Conservation (phyloP, 2,888 invertebrate genomes). For the Nomada fucata region DNA sequence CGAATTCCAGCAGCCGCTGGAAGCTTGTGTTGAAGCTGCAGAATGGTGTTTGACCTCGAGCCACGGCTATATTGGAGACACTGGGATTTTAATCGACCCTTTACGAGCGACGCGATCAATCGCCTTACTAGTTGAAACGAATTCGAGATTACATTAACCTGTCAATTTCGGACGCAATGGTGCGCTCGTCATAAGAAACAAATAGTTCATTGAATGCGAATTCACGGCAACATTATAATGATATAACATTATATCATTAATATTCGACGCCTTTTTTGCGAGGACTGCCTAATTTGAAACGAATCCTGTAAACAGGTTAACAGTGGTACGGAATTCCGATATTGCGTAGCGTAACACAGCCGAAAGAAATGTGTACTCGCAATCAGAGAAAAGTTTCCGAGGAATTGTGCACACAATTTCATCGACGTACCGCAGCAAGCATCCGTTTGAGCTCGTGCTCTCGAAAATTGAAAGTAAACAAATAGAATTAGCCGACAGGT, state of each 20-base stretch:
- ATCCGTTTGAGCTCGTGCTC: background rate
- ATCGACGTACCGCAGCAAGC: background rate
- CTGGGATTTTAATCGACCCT: constrained; percentile 19
- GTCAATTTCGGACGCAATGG: too few relatives aligned
- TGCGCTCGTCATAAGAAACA: too few relatives aligned
- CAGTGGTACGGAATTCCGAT: too few relatives aligned
- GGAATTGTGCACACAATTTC: background rate
- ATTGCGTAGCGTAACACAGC: too few relatives aligned
- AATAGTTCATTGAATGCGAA: too few relatives aligned
- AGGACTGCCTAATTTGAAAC: too few relatives aligned
- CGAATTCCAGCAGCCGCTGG: background rate
- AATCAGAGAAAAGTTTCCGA: too few relatives aligned
- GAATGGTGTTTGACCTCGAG: background rate
- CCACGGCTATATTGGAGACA: constrained; percentile 5
- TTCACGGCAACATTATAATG: too few relatives aligned
- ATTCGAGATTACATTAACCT: background rate
- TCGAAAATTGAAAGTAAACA: constrained; percentile 29
- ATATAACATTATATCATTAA: too few relatives aligned
- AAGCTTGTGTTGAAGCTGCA: background rate
- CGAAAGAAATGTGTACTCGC: too few relatives aligned
- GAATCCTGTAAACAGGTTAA: too few relatives aligned
- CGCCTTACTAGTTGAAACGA: background rate
- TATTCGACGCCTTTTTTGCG: too few relatives aligned
- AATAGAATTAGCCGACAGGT: constrained; percentile 20
- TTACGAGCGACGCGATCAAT: constrained; percentile 16